Evolutionary conservation across 2,888 invertebrate genomes (phyloP), one percentile per base, ranked within the genome.

Genomic region (Norana najaformis): DNA sequence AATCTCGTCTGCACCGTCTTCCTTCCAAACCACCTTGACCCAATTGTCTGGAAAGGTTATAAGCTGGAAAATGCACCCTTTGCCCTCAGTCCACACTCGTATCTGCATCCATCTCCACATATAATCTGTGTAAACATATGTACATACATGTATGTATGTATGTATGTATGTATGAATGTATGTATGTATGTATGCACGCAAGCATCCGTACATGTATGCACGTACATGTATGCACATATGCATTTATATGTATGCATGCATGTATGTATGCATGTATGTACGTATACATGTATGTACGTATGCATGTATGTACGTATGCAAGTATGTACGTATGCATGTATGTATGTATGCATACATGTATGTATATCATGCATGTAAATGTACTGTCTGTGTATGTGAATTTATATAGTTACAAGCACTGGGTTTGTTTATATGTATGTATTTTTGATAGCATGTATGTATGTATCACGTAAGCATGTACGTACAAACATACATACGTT

Each of bases 341-440:
- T 53, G 53, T 89, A 53, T 53, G 89, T 53, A 16, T 39, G 89
- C 20, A 3, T 89, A 47, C n/a, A 18, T 89, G 53, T 53, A 53
- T 53, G n/a, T 89, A 83, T n/a, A n/a, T n/a, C 36, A 2, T 83
- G 36, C 23, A 85, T 23, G n/a, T 85, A 85, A 36, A n/a, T 1
- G 16, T 36, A 85, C 4, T 1, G 34, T 83, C 34, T n/a, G n/a
- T n/a, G n/a, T n/a, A n/a, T n/a, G n/a, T n/a, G n/a, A n/a, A n/a
- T n/a, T n/a, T n/a, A n/a, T n/a, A n/a, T n/a, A n/a, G n/a, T n/a
- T n/a, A n/a, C n/a, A n/a, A n/a, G n/a, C n/a, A n/a, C n/a, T n/a
- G n/a, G n/a, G n/a, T n/a, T n/a, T n/a, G n/a, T n/a, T n/a, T n/a
- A n/a, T n/a, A n/a, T n/a, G n/a, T n/a, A n/a, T n/a, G n/a, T n/a